Evolutionary conservation across 2,797 vertebrate genomes (phyloP).

Genomic region (Spizella passerina): DNA sequence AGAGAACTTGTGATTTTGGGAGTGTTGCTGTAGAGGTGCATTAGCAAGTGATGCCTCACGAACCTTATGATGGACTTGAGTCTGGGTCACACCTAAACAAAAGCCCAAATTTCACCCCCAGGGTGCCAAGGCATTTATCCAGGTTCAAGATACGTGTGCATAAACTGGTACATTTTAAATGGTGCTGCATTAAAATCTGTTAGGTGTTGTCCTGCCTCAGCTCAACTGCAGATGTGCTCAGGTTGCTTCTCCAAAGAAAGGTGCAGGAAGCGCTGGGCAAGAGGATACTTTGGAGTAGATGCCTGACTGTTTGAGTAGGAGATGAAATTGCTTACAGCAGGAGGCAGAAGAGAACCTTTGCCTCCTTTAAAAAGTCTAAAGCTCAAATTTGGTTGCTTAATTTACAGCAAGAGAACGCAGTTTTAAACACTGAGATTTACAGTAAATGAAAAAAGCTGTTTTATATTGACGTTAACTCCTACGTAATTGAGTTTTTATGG

Average conservation of each 20-base stretch:
- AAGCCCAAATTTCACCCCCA: background rate
- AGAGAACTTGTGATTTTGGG: background rate
- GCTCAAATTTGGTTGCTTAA: background rate
- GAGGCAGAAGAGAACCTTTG: background rate
- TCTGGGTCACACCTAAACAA: background rate
- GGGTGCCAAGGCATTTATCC: background rate
- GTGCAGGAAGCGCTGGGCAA: background rate
- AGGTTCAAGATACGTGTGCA: background rate
- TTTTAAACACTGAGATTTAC: constrained; percentile 30
- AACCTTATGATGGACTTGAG: background rate
- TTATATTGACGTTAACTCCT: constrained; percentile 62
- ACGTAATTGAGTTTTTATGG: constrained; percentile 64
- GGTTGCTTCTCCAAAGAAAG: background rate
- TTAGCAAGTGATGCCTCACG: background rate
- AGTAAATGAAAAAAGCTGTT: constrained; percentile 60
- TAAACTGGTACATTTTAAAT: background rate
- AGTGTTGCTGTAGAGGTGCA: background rate
- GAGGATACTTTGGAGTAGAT: background rate
- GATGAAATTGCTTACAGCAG: background rate
- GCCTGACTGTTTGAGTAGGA: background rate
- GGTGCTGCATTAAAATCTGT: background rate
- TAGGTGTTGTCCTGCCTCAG: background rate
- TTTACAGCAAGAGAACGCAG: background rate
- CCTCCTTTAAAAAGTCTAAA: background rate
- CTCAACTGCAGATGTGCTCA: background rate